Conservation (phyloP, 2,113 vertebrate genomes). For the Cyprinodon brontotheroides region DNA sequence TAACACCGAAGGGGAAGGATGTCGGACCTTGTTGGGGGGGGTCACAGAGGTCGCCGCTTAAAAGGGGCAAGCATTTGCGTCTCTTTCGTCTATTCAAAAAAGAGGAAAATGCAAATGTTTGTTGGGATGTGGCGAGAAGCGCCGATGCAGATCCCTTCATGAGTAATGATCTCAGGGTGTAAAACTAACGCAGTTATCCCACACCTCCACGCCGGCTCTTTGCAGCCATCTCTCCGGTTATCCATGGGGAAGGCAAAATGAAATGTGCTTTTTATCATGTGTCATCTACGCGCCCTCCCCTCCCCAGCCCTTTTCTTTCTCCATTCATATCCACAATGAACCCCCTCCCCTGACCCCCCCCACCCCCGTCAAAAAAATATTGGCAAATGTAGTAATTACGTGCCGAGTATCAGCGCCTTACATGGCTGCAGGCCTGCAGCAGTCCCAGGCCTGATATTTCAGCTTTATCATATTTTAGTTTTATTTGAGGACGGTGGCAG, state of each 20-base stretch:
- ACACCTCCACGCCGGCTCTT: background rate
- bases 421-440: slow-evolving; percentile 56
- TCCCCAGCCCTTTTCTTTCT: background rate
- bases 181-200: slow-evolving; percentile 55
- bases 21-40: background rate
- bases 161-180: slow-evolving; percentile 60
- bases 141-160: slow-evolving; percentile 37
- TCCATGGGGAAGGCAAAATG: slow-evolving; percentile 53
- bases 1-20: slow-evolving; percentile 37
- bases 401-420: slow-evolving; percentile 47
- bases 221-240: slow-evolving; percentile 36
- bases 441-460: slow-evolving; percentile 63
- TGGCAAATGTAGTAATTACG: slow-evolving; percentile 71
- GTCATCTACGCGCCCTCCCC: slow-evolving; percentile 54
- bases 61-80: slow-evolving; percentile 53
- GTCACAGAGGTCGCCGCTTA: slow-evolving; percentile 34
- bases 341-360: slow-evolving; percentile 20
- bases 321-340: slow-evolving; percentile 50
- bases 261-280: slow-evolving; percentile 74
- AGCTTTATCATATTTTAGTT: slow-evolving; percentile 77
- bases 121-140: background rate
- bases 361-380: slow-evolving; percentile 62
- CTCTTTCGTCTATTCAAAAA: background rate
- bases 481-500: slow-evolving; percentile 72
- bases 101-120: slow-evolving; percentile 10